Evolutionary conservation across 1,140 invertebrate species (phyloP).

Genomic region (Danaus melanippus): DNA sequence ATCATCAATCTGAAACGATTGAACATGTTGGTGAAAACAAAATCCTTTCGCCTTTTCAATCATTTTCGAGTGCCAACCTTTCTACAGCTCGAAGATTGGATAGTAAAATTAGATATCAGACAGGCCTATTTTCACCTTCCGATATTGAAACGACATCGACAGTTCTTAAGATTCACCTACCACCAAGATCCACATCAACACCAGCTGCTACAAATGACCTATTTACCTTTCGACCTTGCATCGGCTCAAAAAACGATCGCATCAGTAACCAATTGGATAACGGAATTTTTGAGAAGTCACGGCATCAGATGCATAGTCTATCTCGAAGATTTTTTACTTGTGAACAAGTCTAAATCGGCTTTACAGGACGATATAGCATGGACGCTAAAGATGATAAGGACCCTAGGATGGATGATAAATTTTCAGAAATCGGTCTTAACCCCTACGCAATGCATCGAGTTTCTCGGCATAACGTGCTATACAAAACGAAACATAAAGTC

Average conservation of each 20-base stretch:
- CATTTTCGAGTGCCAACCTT: conserved; percentile 12
- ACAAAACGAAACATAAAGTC: conserved; percentile 27
- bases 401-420: conserved; percentile 39
- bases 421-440: conserved; percentile 29
- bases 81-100: conserved; percentile 16
- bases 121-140: conserved; percentile 15
- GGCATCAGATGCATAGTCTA: conserved; percentile 15
- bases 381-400: conserved; percentile 10
- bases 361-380: background rate
- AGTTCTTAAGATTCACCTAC: conserved; percentile 13
- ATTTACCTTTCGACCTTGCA: conserved; percentile 10
- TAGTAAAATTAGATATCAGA: conserved; percentile 18
- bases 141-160: conserved; percentile 6
- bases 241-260: conserved; percentile 13
- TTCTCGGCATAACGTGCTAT: conserved; percentile 40
- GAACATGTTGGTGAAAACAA: conserved; percentile 11
- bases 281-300: conserved; percentile 15
- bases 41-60: conserved; percentile 10
- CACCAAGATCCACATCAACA: too few species aligned
- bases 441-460: conserved; percentile 33
- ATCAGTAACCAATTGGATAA: conserved; percentile 20
- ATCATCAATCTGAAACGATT: conserved; percentile 15
- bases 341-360: conserved; percentile 8
- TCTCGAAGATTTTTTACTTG: conserved; percentile 21
- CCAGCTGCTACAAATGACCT: conserved; percentile 11